Base-by-base conservation (phyloP, 2,113 vertebrate genomes). In the Halichoeres trimaculatus region DNA sequence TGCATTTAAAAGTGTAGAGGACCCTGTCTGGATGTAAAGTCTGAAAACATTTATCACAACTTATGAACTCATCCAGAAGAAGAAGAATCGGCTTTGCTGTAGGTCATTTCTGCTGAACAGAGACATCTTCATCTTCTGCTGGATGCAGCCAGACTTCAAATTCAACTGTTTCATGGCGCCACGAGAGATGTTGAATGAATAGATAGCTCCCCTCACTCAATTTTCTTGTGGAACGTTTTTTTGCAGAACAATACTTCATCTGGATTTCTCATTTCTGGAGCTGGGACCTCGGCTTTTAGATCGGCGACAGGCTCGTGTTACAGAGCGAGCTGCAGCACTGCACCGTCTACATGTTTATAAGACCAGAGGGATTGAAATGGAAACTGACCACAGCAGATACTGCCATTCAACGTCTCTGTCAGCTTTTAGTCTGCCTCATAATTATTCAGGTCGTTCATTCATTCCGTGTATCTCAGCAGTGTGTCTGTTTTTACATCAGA, bases 181-280 rank as follows among this genome's bases (percentile, higher is more conserved):
- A 22, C 55, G 23, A 73, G 57, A 71, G 80, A 71, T 77, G 78
- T 70, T 72, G 48, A 38, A 48, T 59, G 52, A 66, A 79, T 84
- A 84, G 54, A 57, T 80, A 50, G 38, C 40, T 16, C 14, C 61
- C 55, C 41, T 41, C n/a, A 67, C 70, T 13, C 5, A 10, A 20
- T 52, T 52, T 26, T 4, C 13, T 34, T 24, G 41, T 16, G 13
- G 41, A 43, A 5, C 16, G 22, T 20, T 74, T 30, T 68, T 40
- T 34, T 30, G 10, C 45, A 5, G 45, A 57, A 36, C 1, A 10
- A 64, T 69, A 45, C 70, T 58, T 82, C 76, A 85, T 85, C 86
- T 88, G 84, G 80, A 75, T 81, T 87, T 81, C 50, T 84, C 80
- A 8, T 91, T 76, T 66, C 52, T 48, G 30, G n/a, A 48, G 26